phyloP scores from a whole-genome alignment of 2,888 invertebrate species.

The Bugulina stolonifera region DNA sequence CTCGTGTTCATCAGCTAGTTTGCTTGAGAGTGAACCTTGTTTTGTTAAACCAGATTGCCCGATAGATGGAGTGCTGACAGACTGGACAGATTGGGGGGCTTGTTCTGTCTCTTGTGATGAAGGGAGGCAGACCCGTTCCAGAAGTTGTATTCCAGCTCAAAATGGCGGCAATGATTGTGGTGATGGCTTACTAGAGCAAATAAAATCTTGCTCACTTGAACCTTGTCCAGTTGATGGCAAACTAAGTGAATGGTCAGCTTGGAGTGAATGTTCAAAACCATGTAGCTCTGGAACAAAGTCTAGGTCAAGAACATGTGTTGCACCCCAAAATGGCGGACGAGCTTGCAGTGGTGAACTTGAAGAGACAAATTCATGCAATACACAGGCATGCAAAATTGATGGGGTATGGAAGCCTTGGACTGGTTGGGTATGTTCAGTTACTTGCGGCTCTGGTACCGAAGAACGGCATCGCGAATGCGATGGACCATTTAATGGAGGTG shows the following conservation, averaged over 20 bases:
- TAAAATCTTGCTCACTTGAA: neutral
- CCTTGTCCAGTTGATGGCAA: neutral
- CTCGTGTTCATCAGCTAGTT: neutral
- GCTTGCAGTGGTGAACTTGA: neutral
- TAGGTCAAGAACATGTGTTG: neutral
- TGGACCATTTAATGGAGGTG: constrained; percentile 5
- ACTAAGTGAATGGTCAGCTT: neutral
- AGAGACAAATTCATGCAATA: neutral
- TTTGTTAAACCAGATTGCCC: neutral
- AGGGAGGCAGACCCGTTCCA: neutral
- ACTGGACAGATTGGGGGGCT: neutral
- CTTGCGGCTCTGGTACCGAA: constrained; percentile 1
- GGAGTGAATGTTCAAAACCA: neutral
- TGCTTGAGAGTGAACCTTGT: neutral
- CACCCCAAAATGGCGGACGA: neutral
- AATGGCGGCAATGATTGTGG: neutral
- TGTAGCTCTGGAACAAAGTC: neutral
- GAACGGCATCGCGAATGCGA: neutral
- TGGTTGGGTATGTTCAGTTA: neutral
- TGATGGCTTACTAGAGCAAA: neutral
- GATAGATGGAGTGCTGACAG: neutral
- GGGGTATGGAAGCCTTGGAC: constrained; percentile 12
- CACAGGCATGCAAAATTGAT: neutral
- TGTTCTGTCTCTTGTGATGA: constrained; percentile 4
- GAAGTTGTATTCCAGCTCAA: neutral